phyloP scores from a whole-genome alignment of 2,888 invertebrate species.

The Caenorhabditis sp. region DNA sequence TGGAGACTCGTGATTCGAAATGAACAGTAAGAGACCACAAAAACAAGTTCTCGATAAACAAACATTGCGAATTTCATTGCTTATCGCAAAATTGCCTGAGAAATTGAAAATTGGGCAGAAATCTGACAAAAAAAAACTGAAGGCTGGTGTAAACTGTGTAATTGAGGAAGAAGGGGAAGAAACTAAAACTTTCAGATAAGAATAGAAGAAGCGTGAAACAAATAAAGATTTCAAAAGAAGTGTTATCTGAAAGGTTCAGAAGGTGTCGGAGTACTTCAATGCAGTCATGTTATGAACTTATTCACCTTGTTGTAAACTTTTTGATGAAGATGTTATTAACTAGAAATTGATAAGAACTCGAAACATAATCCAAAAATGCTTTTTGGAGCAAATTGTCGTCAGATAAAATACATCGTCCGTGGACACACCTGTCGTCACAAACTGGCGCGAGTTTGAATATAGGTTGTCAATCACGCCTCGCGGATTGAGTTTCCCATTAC shows the following conservation, averaged over 20 bases:
- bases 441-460: background rate
- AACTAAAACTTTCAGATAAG: too few species aligned
- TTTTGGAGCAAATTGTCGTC: background rate
- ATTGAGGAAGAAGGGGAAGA: too few species aligned
- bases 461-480: background rate
- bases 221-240: too few species aligned
- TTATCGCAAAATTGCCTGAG: slow-evolving; percentile 19
- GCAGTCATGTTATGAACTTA: too few species aligned
- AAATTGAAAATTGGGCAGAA: slow-evolving; percentile 4
- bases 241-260: too few species aligned
- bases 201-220: too few species aligned
- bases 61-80: slow-evolving; percentile 23
- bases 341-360: background rate
- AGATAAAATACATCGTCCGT: background rate
- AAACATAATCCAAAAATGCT: background rate
- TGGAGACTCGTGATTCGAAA: slow-evolving; percentile 34
- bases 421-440: background rate
- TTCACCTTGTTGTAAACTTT: too few species aligned
- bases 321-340: too few species aligned
- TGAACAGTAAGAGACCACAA: slow-evolving; percentile 41
- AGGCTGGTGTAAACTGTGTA: too few species aligned
- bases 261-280: too few species aligned
- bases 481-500: too few species aligned
- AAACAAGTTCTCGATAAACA: slow-evolving; percentile 44
- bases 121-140: background rate